Conservation (phyloP, 2,113 vertebrate species). For the Ammodramus savannarum region DNA sequence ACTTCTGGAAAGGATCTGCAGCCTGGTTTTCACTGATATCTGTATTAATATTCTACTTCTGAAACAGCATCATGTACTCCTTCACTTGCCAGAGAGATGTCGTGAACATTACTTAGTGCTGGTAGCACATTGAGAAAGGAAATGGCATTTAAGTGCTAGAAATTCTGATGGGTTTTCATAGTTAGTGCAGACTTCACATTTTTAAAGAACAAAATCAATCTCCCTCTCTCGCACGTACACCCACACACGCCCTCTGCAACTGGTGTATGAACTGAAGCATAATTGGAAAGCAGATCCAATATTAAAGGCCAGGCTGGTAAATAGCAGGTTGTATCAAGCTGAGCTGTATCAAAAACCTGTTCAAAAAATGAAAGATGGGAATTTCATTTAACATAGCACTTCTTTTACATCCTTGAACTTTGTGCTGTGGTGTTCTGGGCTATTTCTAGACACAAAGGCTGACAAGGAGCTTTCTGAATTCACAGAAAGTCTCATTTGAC, state of each 20-base stretch:
- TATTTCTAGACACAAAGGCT: constrained; percentile 11
- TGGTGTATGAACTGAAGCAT: constrained; percentile 47
- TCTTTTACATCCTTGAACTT: not conserved
- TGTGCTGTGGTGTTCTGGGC: not conserved
- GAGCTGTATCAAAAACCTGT: constrained; percentile 33
- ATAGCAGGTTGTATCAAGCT: constrained; percentile 18
- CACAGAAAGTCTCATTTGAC: not conserved
- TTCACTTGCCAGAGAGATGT: not conserved
- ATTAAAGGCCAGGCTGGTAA: constrained; percentile 59
- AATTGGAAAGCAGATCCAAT: constrained; percentile 47
- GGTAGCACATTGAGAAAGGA: not conserved
- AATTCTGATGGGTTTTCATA: constrained; percentile 45
- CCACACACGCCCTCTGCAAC: constrained; percentile 52
- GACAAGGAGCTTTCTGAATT: not conserved
- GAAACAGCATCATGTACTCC: not conserved
- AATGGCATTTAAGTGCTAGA: constrained; percentile 34
- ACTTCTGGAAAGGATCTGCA: not conserved
- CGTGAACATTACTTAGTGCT: not conserved
- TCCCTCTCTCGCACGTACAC: constrained; percentile 12
- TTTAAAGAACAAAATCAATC: constrained; percentile 57
- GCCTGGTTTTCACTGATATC: not conserved
- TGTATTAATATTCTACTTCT: not conserved
- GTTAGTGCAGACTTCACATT: constrained; percentile 45
- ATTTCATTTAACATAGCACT: not conserved
- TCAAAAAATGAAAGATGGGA: not conserved